Percentiles rank a stretch among this genome's conserved stretches.
Conservation (phyloP, 2,113 vertebrate species). For the Macrotis lagotis region DNA sequence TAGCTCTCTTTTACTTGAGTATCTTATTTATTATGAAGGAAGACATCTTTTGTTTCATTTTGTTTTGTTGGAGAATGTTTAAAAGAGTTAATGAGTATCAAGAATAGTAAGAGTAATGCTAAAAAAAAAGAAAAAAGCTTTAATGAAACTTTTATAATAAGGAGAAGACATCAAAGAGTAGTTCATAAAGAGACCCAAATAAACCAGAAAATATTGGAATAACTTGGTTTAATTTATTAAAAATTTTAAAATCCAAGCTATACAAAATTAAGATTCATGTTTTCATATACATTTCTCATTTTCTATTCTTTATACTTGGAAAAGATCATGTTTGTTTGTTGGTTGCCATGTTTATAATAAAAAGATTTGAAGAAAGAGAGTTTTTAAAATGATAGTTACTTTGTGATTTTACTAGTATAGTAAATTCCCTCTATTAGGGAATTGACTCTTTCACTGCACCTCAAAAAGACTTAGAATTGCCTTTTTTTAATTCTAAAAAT, state of each 20-base stretch:
- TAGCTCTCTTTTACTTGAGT: neutral
- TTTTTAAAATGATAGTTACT: neutral
- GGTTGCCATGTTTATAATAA: neutral
- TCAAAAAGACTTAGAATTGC: neutral
- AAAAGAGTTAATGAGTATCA: neutral
- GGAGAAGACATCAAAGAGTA: neutral
- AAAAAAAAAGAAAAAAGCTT: neutral
- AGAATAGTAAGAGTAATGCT: neutral
- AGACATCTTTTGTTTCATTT: neutral
- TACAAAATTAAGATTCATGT: neutral
- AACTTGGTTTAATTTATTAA: neutral
- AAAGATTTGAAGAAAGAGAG: neutral
- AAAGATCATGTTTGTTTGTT: neutral
- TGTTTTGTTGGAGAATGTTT: neutral
- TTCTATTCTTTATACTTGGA: neutral
- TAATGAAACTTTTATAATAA: neutral
- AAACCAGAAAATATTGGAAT: neutral
- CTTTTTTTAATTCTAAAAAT: neutral
- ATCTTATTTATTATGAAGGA: neutral
- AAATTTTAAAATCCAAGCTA: no score
- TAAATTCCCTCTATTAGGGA: neutral
- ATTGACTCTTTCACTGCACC: neutral
- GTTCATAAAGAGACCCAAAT: neutral
- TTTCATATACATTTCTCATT: neutral
- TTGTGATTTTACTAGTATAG: neutral